Conservation (phyloP, 2,888 invertebrate species). For the Escarpia spicata region DNA sequence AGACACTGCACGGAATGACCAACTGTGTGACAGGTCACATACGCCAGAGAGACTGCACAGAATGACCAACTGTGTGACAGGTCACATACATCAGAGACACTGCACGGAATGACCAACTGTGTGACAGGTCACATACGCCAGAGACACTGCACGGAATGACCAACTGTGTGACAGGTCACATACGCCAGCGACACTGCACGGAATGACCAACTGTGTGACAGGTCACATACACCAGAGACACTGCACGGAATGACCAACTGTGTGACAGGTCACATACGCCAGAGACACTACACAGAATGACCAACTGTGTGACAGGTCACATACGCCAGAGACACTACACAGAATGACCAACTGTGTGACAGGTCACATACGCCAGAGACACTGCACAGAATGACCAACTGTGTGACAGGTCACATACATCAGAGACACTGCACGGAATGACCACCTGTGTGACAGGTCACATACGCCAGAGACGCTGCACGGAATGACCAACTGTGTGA, state of each 20-base stretch:
- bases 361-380: neutral
- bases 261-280: neutral
- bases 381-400: neutral
- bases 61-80: too few relatives aligned
- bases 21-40: too few relatives aligned
- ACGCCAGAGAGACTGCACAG: too few relatives aligned
- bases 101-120: too few relatives aligned
- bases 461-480: neutral
- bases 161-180: too few relatives aligned
- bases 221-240: neutral
- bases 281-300: neutral
- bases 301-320: neutral
- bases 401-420: neutral
- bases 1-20: too few relatives aligned
- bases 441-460: neutral
- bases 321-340: neutral
- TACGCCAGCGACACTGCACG: neutral
- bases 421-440: neutral
- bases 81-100: too few relatives aligned
- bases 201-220: neutral
- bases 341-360: neutral
- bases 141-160: too few relatives aligned
- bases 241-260: neutral
- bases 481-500: neutral
- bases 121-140: too few relatives aligned